Evolutionary conservation across 92 coral and sea anemone species (phyloP), one percentile per base, ranked within the genome.

Genomic region (Zoanthus sansibaricus): DNA sequence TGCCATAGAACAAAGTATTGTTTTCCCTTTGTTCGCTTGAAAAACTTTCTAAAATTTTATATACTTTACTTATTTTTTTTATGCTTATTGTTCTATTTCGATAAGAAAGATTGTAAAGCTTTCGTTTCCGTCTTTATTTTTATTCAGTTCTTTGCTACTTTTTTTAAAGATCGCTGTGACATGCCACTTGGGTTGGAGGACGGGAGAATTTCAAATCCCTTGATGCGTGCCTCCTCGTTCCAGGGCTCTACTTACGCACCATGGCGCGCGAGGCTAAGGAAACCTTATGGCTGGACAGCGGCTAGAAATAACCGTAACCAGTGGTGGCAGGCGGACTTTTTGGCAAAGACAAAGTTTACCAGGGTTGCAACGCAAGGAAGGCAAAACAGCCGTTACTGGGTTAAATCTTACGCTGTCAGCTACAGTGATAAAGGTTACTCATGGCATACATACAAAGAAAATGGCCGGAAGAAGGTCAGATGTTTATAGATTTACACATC

Each of bases 291-390:
- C 55, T 78, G 55, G 55, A 49, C 7, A 49, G 55, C 55, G 9
- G 55, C 55, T 71, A 79, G 88, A 54, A 82, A 90, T 13, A 83
- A 82, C 83, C 86, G 74, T 15, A 82, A 86, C 31, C 90, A 94
- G 82, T 94, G 97, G 97, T 86, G 90, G 51, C 75, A 71, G 82
- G 79, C 90, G 46, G 97, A 94, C 82, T 88, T 92, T 87, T 94
- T 93, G 47, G 93, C 97, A 21, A 49, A 86, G 82, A 78, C 97
- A 16, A 87, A 72, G 59, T 75, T 94, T 79, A 83, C 87, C 62
- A 84, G 88, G 14, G 83, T 94, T 14, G 97, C 97, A 8, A 87
- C 97, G 6, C 97, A 94, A 52, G 97, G 97, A 61, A 87, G 97
- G 69, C 87, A 88, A 77, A 92, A 94, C 89, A 67, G 92, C 13